Evolutionary conservation across 2,888 invertebrate genomes (phyloP).

Genomic region (Apamea crenata): DNA sequence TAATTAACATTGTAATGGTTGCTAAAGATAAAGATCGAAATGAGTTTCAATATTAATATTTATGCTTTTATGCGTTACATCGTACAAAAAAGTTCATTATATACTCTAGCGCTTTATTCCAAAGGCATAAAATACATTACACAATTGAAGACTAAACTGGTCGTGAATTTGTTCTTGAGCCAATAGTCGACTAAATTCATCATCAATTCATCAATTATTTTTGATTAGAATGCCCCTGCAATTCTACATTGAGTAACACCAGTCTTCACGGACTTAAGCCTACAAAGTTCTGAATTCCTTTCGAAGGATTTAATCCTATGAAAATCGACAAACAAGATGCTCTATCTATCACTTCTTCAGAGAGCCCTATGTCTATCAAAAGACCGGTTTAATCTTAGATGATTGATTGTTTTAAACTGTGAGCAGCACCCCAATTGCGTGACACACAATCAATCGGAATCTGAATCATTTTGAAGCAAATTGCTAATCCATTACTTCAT

Average conservation of each 20-base stretch:
- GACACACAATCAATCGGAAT: no score
- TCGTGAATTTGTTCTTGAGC: not conserved
- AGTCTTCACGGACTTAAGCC: no score
- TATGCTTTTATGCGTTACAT: conserved; percentile 1
- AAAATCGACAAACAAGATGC: conserved; percentile 7
- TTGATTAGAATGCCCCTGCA: no score
- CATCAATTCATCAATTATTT: not conserved
- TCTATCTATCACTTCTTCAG: conserved; percentile 7
- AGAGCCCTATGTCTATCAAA: not conserved
- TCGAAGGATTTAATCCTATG: not conserved
- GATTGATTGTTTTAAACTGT: conserved; percentile 32
- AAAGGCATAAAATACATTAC: not conserved
- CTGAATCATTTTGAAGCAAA: no score
- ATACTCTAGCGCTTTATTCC: not conserved
- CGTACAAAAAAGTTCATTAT: conserved; percentile 22
- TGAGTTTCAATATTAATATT: conserved; percentile 25
- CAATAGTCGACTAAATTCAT: not conserved
- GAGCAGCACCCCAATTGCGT: no score
- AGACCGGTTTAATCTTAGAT: conserved; percentile 39
- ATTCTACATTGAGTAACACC: not conserved
- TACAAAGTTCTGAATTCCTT: not conserved
- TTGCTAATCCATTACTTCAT: no score
- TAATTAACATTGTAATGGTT: conserved; percentile 41
- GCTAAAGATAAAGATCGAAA: conserved; percentile 31
- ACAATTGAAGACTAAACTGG: not conserved